These are phyloP conservation scores for Nebria brevicollis DNA, from an alignment of 2,888 invertebrate genomes.

Conservation along the genomic window DNA sequence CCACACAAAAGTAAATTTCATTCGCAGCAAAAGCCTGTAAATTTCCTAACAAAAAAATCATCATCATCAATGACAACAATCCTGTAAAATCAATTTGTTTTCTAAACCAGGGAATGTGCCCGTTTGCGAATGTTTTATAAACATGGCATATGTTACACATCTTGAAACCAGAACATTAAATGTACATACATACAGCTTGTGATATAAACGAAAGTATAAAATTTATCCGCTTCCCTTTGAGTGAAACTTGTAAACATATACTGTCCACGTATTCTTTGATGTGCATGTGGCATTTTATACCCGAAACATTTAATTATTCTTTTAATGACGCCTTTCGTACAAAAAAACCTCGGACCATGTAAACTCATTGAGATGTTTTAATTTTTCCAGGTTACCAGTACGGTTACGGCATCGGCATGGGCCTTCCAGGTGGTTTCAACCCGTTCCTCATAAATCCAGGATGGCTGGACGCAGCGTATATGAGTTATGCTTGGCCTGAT, in stretches of 20 bases:
- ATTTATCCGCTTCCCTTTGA: conserved; percentile 33
- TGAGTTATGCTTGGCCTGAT: conserved; percentile 77
- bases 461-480: conserved; percentile 86
- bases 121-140: conserved; percentile 10
- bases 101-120: conserved; percentile 17
- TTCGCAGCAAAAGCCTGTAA: conserved; percentile 9
- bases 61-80: background rate
- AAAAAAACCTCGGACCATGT: background rate
- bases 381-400: conserved; percentile 78
- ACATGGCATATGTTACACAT: conserved; percentile 37
- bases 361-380: conserved; percentile 34
- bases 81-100: conserved; percentile 17
- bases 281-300: conserved; percentile 25
- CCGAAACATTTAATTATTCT: conserved; percentile 33
- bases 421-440: conserved; percentile 75
- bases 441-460: conserved; percentile 84
- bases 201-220: conserved; percentile 43
- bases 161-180: conserved; percentile 24
- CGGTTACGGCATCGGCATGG: conserved; percentile 71
- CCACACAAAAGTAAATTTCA: conserved; percentile 33
- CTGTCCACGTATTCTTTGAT: conserved; percentile 36
- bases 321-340: conserved; percentile 12
- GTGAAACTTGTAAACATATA: conserved; percentile 32
- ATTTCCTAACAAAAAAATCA: background rate
- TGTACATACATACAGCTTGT: conserved; percentile 7